Evolutionary conservation across 2,113 vertebrate genomes (phyloP).

Genomic region (Limnothrissa miodon): DNA sequence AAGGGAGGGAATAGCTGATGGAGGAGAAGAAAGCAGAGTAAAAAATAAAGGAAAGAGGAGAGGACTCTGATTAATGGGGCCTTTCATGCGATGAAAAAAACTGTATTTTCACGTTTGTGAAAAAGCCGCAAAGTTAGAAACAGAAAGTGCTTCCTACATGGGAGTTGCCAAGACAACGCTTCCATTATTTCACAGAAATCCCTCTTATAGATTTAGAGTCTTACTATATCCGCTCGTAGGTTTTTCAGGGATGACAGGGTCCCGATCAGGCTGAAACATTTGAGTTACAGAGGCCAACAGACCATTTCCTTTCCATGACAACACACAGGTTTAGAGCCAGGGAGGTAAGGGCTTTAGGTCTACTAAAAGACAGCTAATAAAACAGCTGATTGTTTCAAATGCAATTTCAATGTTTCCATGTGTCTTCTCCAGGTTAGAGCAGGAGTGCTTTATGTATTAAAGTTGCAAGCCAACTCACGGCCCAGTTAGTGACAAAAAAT

Average conservation of each 20-base stretch:
- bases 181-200: background rate
- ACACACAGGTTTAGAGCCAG: background rate
- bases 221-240: background rate
- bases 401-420: background rate
- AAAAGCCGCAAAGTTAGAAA: slow-evolving; percentile 16
- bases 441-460: background rate
- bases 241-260: background rate
- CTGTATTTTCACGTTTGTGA: slow-evolving; percentile 32
- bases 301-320: background rate
- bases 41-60: slow-evolving; percentile 6
- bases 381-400: background rate
- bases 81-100: slow-evolving; percentile 28
- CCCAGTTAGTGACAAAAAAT: background rate
- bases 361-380: background rate
- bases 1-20: slow-evolving; percentile 22
- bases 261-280: background rate
- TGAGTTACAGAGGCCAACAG: background rate
- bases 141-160: slow-evolving; percentile 20
- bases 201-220: background rate
- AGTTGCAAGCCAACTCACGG: background rate
- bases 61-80: slow-evolving; percentile 34
- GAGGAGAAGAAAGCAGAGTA: slow-evolving; percentile 12
- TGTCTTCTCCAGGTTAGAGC: background rate
- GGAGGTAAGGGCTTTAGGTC: background rate
- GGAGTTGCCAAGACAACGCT: slow-evolving; percentile 2